Percentiles rank a stretch among this genome's conserved stretches.
phyloP scores from a whole-genome alignment of 2,797 vertebrate genomes.

The Rachycentron canadum region DNA sequence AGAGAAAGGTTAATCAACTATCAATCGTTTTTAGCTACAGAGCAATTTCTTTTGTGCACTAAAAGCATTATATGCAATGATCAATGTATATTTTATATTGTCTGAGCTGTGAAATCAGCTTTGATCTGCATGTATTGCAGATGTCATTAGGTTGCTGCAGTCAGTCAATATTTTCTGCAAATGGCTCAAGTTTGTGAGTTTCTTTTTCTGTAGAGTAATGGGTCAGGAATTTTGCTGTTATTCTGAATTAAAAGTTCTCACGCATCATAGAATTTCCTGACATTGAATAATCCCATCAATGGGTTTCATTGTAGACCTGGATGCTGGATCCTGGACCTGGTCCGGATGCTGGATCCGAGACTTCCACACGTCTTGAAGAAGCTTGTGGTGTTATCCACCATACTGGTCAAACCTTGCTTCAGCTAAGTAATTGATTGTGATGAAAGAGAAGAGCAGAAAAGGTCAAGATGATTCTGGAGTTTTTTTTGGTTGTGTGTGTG shows the following conservation, averaged over 20 bases:
- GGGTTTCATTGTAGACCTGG: neutral
- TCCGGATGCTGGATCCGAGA: slow-evolving; percentile 1
- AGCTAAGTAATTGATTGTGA: slow-evolving; percentile 32
- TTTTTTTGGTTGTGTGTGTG: neutral
- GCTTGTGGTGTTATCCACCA: neutral
- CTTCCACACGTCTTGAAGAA: neutral
- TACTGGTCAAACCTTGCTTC: neutral
- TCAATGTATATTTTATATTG: neutral
- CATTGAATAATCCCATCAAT: neutral
- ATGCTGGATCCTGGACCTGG: neutral
- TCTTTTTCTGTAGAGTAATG: neutral
- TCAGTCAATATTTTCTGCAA: neutral
- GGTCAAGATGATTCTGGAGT: slow-evolving; percentile 34
- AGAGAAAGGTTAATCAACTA: neutral
- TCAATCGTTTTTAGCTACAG: neutral
- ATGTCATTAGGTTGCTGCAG: neutral
- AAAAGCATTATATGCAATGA: neutral
- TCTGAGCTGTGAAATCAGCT: neutral
- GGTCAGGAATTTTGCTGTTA: neutral
- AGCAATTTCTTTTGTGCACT: neutral
- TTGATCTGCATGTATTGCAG: neutral
- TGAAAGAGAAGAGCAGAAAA: slow-evolving; percentile 39
- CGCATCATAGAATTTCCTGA: neutral
- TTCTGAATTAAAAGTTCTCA: slow-evolving; percentile 1
- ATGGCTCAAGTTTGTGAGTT: neutral